These are phyloP conservation scores for Parotocinclus haroldoi DNA, from an alignment of 2,797 vertebrate genomes.

Conservation along the genomic window DNA sequence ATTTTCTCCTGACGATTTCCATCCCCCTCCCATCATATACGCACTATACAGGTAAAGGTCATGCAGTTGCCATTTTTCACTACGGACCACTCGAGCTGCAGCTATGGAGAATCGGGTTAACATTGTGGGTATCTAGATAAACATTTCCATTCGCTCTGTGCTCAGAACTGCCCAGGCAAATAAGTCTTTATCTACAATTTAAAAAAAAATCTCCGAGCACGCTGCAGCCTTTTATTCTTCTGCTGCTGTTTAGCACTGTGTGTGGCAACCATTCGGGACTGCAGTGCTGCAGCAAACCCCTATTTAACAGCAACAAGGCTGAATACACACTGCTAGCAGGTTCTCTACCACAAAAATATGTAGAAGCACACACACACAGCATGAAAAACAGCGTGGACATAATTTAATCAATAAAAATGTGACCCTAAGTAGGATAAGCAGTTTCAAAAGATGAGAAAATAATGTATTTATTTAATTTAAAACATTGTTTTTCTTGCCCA, in stretches of 20 bases:
- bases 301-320: not conserved
- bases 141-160: constrained; percentile 22
- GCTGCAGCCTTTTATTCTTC: constrained; percentile 20
- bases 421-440: too few relatives aligned
- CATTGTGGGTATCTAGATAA: constrained; percentile 28
- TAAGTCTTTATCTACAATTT: too few relatives aligned
- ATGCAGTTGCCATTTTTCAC: constrained; percentile 29
- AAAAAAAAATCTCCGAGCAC: constrained; percentile 1
- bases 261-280: constrained; percentile 23
- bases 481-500: too few relatives aligned
- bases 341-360: not conserved
- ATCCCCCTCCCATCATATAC: constrained; percentile 3
- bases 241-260: constrained; percentile 20
- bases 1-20: constrained; percentile 2
- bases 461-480: too few relatives aligned
- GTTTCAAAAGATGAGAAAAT: too few relatives aligned
- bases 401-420: too few relatives aligned
- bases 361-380: too few relatives aligned
- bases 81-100: constrained; percentile 11
- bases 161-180: constrained; percentile 4
- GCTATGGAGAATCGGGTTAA: constrained; percentile 18
- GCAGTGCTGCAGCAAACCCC: not conserved
- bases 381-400: too few relatives aligned
- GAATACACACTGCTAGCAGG: not conserved
- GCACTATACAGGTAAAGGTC: constrained; percentile 26